phyloP scores from a whole-genome alignment of 2,113 vertebrate genomes.

The Etia nguti region DNA sequence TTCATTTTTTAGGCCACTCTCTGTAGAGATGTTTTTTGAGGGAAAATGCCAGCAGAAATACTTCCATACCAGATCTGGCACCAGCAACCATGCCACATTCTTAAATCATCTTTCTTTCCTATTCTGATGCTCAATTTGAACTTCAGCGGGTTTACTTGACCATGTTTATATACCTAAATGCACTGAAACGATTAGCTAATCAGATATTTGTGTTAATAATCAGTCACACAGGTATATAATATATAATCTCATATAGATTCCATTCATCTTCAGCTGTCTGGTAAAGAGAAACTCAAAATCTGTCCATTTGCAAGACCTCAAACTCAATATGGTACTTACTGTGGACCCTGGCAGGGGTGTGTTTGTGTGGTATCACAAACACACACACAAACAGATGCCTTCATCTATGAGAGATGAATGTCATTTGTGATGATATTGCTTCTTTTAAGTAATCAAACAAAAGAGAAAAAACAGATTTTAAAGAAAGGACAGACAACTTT shows the following conservation, averaged over 20 bases:
- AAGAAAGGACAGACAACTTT: background rate
- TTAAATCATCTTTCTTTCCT: background rate
- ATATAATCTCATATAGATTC: background rate
- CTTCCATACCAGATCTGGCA: background rate
- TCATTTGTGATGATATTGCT: background rate
- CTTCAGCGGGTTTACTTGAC: background rate
- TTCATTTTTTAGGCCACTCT: background rate
- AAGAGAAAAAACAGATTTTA: background rate
- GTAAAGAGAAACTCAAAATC: background rate
- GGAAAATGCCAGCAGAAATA: background rate
- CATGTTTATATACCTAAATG: background rate
- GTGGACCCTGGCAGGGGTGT: background rate
- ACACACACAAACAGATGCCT: background rate
- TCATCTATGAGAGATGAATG: background rate
- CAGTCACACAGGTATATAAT: background rate
- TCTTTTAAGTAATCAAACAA: background rate
- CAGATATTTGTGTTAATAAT: background rate
- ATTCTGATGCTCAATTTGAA: background rate
- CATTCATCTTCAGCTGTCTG: background rate
- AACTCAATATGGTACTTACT: background rate
- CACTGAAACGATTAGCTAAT: background rate
- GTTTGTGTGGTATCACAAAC: background rate
- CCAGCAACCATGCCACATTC: background rate
- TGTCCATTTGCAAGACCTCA: background rate
- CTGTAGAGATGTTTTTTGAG: background rate